A percentile compares a stretch with the other conserved stretches of the same genome.
These are phyloP conservation scores for Xestoiulus laeticollis DNA, from an alignment of 2,888 invertebrate species.

Conservation along the genomic window DNA sequence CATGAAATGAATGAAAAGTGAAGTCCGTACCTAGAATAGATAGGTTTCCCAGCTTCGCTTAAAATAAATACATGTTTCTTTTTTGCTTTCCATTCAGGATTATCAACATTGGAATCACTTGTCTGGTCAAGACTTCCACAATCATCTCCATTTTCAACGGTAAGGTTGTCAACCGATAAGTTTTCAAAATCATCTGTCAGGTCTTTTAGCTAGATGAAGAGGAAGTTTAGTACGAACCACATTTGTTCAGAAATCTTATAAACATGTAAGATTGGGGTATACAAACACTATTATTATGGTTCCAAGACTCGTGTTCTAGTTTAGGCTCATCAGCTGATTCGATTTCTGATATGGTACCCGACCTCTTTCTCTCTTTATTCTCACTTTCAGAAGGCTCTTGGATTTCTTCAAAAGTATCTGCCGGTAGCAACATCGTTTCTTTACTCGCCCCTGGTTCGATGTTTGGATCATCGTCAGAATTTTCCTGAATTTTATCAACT, in stretches of 20 bases:
- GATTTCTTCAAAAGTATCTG: slow-evolving; percentile 61
- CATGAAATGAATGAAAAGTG: neutral
- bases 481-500: neutral
- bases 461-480: slow-evolving; percentile 47
- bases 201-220: neutral
- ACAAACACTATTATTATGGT: neutral
- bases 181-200: neutral
- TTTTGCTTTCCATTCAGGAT: slow-evolving; percentile 77
- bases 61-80: slow-evolving; percentile 93
- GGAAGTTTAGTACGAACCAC: neutral
- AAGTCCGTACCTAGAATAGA: slow-evolving; percentile 79
- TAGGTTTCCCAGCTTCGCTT: slow-evolving; percentile 96
- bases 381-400: slow-evolving; percentile 54
- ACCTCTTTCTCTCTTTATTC: slow-evolving; percentile 30
- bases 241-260: neutral
- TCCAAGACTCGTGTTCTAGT: neutral
- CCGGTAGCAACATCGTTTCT: slow-evolving; percentile 76
- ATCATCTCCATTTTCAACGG: slow-evolving; percentile 41
- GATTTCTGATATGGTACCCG: slow-evolving; percentile 42
- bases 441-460: slow-evolving; percentile 71
- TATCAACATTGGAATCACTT: slow-evolving; percentile 59
- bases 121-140: neutral
- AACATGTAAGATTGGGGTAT: neutral
- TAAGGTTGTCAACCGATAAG: neutral
- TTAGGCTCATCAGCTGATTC: slow-evolving; percentile 32